Percentiles rank a stretch among this genome's conserved stretches.
Evolutionary conservation across 2,888 invertebrate species (phyloP).

Genomic region (Neria commutata): DNA sequence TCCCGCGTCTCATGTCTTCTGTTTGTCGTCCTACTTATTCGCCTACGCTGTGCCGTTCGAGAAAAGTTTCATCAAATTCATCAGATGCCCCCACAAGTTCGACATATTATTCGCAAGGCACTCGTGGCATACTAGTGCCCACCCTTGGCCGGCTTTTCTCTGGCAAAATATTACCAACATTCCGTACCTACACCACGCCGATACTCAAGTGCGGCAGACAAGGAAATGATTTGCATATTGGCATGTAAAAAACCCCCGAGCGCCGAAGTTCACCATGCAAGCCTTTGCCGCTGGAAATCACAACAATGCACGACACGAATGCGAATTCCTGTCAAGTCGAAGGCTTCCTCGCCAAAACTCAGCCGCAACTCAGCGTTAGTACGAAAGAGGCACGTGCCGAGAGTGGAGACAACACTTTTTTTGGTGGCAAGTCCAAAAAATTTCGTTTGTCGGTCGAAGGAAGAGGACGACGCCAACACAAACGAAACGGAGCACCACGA

Average conservation of each 20-base stretch:
- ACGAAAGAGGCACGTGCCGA: slow-evolving; percentile 45
- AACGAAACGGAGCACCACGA: slow-evolving; percentile 23
- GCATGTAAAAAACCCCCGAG: background rate
- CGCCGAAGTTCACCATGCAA: slow-evolving; percentile 7
- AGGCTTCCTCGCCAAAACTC: background rate
- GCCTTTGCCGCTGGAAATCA: slow-evolving; percentile 2
- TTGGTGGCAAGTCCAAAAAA: slow-evolving; percentile 46
- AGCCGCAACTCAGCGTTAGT: slow-evolving; percentile 29
- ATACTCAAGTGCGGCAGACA: slow-evolving; percentile 13
- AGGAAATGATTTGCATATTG: background rate
- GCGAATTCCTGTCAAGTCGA: background rate
- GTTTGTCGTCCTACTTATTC: too few relatives aligned
- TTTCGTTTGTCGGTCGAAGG: slow-evolving; percentile 47
- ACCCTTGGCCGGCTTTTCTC: too few relatives aligned
- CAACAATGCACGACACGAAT: slow-evolving; percentile 4
- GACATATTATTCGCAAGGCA: too few relatives aligned
- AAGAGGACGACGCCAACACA: slow-evolving; percentile 36
- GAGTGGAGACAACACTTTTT: slow-evolving; percentile 54
- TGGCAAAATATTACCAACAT: too few relatives aligned
- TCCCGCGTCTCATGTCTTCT: too few relatives aligned
- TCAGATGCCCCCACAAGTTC: too few relatives aligned
- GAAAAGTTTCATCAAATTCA: too few relatives aligned
- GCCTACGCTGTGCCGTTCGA: too few relatives aligned
- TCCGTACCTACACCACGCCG: too few relatives aligned
- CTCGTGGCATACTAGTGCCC: too few relatives aligned